Percentiles rank a stretch among this genome's conserved stretches.
Conservation (phyloP, 2,888 invertebrate species). For the Oegoconia quadripuncta region DNA sequence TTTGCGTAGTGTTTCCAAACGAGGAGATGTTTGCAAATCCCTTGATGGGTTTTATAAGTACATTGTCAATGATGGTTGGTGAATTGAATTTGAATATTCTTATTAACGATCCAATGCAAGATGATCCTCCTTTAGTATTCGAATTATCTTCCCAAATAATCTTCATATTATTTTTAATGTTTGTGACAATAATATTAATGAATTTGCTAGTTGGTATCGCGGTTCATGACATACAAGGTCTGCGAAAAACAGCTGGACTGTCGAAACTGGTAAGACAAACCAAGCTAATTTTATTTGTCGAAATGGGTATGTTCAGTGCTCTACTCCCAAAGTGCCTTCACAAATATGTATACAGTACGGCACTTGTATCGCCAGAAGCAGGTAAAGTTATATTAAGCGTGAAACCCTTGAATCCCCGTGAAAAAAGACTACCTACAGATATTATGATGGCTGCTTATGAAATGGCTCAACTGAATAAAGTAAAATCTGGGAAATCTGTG, state of each 20-base stretch:
- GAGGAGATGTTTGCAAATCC: constrained; percentile 91
- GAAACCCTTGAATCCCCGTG: constrained; percentile 89
- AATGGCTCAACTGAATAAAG: constrained; percentile 76
- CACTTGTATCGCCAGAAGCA: constrained; percentile 88
- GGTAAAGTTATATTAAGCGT: constrained; percentile 90
- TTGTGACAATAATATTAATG: constrained; percentile 92
- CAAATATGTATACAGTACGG: constrained; percentile 87
- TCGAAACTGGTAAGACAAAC: constrained; percentile 91
- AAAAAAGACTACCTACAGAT: constrained; percentile 87
- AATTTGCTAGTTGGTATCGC: constrained; percentile 92
- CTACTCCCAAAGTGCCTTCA: constrained; percentile 86
- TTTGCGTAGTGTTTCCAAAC: constrained; percentile 91
- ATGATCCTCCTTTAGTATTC: constrained; percentile 85
- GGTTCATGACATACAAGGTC: constrained; percentile 91
- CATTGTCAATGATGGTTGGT: constrained; percentile 93
- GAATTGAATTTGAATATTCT: constrained; percentile 88
- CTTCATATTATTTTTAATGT: constrained; percentile 88
- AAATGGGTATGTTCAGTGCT: constrained; percentile 88
- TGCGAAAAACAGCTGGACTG: constrained; percentile 90
- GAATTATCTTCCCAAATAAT: constrained; percentile 90
- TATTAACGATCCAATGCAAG: constrained; percentile 82
- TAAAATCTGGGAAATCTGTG: constrained; percentile 82
- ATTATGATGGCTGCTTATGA: constrained; percentile 89
- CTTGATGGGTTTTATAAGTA: constrained; percentile 89
- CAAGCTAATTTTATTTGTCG: constrained; percentile 89